phyloP scores from a whole-genome alignment of 2,113 vertebrate species.

The Pardalotus punctatus region DNA sequence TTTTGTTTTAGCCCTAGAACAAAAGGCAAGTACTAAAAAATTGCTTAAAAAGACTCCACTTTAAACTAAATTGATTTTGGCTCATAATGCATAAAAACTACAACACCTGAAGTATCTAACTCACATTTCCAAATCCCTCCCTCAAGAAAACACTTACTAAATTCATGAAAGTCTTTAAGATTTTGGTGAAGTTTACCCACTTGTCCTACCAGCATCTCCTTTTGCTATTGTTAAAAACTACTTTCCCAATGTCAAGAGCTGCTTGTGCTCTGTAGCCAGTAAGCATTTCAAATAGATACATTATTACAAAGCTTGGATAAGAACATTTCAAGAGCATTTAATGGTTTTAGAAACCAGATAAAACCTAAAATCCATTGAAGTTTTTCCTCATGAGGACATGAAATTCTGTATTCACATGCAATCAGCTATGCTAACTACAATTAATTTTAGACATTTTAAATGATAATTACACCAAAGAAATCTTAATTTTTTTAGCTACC shows the following conservation, averaged over 20 bases:
- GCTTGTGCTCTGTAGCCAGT: background rate
- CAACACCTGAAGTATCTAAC: background rate
- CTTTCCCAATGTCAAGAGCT: background rate
- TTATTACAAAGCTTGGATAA: background rate
- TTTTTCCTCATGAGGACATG: background rate
- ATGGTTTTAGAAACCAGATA: background rate
- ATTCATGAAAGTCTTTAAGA: background rate
- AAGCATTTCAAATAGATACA: background rate
- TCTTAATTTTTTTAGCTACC: slow-evolving; percentile 16
- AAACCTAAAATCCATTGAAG: background rate
- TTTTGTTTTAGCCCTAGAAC: background rate
- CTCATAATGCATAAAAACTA: background rate
- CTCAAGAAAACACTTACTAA: background rate
- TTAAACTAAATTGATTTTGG: background rate
- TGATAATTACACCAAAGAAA: background rate
- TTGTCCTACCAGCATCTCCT: background rate
- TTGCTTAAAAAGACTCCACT: background rate
- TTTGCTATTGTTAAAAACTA: background rate
- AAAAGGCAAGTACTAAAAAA: background rate
- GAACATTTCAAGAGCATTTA: background rate
- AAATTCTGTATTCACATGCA: background rate
- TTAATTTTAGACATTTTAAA: background rate
- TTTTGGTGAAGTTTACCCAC: background rate
- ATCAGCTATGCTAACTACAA: background rate
- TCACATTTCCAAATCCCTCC: background rate